phyloP scores from a whole-genome alignment of 2,888 invertebrate genomes.

The Trypoxylon attenuatum region DNA sequence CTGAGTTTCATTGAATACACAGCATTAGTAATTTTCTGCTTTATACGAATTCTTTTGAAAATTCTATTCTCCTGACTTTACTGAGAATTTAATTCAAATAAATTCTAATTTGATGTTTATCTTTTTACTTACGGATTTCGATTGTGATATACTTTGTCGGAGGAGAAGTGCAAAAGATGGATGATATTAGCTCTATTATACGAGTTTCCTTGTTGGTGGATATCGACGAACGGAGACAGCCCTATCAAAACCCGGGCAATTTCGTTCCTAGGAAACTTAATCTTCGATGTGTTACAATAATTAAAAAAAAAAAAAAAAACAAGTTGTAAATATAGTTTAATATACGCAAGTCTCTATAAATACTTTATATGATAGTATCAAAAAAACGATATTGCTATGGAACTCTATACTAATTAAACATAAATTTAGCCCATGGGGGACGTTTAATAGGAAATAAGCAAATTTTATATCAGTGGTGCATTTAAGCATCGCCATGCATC shows the following conservation, averaged over 20 bases:
- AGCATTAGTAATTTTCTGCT: conserved; percentile 46
- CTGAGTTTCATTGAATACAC: conserved; percentile 27
- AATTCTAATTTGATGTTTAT: conserved; percentile 65
- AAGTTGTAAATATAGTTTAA: conserved; percentile 73
- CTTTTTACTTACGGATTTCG: conserved; percentile 57
- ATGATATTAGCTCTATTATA: conserved; percentile 38
- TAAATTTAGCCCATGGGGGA: conserved; percentile 60
- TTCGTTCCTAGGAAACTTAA: conserved; percentile 52
- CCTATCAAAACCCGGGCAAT: conserved; percentile 34
- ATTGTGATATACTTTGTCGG: conserved; percentile 52
- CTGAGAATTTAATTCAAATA: conserved; percentile 57
- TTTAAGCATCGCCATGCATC: conserved; percentile 58
- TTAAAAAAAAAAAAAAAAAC: too few species aligned
- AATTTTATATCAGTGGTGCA: conserved; percentile 73
- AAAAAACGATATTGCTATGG: conserved; percentile 65
- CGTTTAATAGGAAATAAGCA: conserved; percentile 69
- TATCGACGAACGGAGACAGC: conserved; percentile 40
- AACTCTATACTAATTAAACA: conserved; percentile 66
- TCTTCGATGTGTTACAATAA: conserved; percentile 64
- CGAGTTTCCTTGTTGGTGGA: conserved; percentile 46
- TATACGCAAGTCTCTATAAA: conserved; percentile 72
- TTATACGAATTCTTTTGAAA: conserved; percentile 46
- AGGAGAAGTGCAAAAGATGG: conserved; percentile 45
- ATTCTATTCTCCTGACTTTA: conserved; percentile 44
- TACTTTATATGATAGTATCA: conserved; percentile 71